Percentiles rank a stretch among this genome's conserved stretches.
Conservation (phyloP, 2,797 vertebrate genomes). For the Pipistrellus kuhlii region DNA sequence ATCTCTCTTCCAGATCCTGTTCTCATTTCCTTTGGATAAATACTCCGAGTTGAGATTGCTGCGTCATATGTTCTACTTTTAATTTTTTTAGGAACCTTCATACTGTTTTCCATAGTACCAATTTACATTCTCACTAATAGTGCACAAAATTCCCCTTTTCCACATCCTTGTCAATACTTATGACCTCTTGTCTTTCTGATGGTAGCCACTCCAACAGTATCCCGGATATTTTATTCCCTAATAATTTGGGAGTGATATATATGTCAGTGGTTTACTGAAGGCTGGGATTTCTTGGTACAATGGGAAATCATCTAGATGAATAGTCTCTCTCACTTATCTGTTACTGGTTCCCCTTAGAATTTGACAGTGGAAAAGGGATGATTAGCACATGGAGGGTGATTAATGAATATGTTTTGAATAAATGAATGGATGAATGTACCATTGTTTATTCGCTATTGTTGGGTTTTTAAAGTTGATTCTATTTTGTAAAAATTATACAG, state of each 20-base stretch:
- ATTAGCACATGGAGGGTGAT: background rate
- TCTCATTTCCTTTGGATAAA: background rate
- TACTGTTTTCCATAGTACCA: background rate
- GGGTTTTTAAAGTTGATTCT: background rate
- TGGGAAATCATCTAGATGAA: background rate
- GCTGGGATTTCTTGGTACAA: slow-evolving; percentile 19
- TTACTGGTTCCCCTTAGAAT: background rate
- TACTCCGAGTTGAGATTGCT: background rate
- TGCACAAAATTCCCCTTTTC: background rate
- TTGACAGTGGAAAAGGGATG: background rate
- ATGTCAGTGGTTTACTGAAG: background rate
- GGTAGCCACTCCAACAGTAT: background rate
- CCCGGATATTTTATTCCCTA: background rate
- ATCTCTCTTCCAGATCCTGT: background rate
- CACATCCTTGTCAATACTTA: background rate
- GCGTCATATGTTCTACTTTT: background rate
- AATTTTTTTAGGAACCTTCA: background rate
- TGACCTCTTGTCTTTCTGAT: background rate
- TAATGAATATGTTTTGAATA: background rate
- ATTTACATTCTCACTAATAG: background rate
- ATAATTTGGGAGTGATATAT: background rate
- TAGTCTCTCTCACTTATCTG: background rate
- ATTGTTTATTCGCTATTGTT: background rate
- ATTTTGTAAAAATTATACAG: background rate
- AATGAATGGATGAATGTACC: background rate